Conservation (phyloP, 2,888 invertebrate genomes). For the Rhamphomyia laevipes region DNA sequence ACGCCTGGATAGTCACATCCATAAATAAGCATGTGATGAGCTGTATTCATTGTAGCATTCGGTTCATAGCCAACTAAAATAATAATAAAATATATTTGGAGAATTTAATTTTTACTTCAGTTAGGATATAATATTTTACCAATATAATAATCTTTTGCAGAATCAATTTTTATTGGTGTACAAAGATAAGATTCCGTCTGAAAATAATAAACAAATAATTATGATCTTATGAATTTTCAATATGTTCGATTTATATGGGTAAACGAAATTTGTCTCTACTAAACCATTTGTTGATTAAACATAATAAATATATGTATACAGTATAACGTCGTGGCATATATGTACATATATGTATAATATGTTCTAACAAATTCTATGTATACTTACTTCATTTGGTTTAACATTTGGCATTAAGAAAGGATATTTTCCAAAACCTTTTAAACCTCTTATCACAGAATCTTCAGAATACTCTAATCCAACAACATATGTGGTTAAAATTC, state of each 20-base stretch:
- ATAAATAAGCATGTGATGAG: slow-evolving; percentile 88
- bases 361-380: neutral
- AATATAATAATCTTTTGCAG: slow-evolving; percentile 65
- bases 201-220: neutral
- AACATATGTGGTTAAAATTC: too few species aligned
- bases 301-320: too few species aligned
- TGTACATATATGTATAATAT: too few species aligned
- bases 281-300: too few species aligned
- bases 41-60: slow-evolving; percentile 78
- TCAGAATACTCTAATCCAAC: too few species aligned
- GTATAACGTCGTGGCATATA: too few species aligned
- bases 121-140: slow-evolving; percentile 43
- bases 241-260: too few species aligned
- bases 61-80: slow-evolving; percentile 78
- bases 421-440: slow-evolving; percentile 35
- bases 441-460: too few species aligned
- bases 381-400: slow-evolving; percentile 56
- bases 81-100: neutral
- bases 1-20: slow-evolving; percentile 63
- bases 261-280: too few species aligned
- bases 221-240: too few species aligned
- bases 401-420: slow-evolving; percentile 68
- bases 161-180: slow-evolving; percentile 75
- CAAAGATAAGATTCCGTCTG: slow-evolving; percentile 77
- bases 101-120: too few species aligned